Evolutionary conservation across 2,113 vertebrate species (phyloP).

Genomic region (Rhinichthys klamathensis): DNA sequence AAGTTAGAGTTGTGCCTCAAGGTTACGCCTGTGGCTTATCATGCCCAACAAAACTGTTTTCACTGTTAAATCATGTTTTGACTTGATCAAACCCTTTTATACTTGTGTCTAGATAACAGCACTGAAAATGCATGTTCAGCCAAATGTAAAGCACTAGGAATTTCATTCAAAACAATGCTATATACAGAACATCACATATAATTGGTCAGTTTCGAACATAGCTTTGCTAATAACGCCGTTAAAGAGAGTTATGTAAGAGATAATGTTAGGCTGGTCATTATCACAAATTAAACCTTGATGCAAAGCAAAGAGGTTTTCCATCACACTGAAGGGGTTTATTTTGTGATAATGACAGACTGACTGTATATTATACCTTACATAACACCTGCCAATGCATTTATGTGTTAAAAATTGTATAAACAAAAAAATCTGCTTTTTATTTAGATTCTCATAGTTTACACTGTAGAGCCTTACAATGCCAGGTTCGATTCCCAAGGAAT

Average conservation of each 20-base stretch:
- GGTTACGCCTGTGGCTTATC: conserved; percentile 51
- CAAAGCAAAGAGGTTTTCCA: conserved; percentile 1
- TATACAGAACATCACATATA: not conserved
- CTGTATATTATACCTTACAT: not conserved
- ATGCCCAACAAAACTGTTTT: conserved; percentile 42
- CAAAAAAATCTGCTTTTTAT: not conserved
- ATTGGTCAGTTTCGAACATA: not conserved
- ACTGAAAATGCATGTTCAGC: conserved; percentile 10
- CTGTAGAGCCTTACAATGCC: not conserved
- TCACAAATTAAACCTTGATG: not conserved
- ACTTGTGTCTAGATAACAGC: not conserved
- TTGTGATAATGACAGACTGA: not conserved
- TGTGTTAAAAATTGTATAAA: not conserved
- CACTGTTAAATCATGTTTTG: conserved; percentile 39
- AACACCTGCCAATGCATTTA: not conserved
- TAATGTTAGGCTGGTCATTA: not conserved
- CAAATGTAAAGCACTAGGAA: not conserved
- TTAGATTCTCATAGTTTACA: not conserved
- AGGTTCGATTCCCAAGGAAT: not conserved
- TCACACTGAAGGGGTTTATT: conserved; percentile 10
- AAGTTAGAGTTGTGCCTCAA: conserved; percentile 44
- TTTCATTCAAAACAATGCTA: not conserved
- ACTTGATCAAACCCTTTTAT: conserved; percentile 40
- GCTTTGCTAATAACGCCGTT: not conserved
- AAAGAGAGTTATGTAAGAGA: conserved; percentile 13